Conservation (phyloP, 2,113 vertebrate genomes). For the Dunckerocampus dactyliophorus region DNA sequence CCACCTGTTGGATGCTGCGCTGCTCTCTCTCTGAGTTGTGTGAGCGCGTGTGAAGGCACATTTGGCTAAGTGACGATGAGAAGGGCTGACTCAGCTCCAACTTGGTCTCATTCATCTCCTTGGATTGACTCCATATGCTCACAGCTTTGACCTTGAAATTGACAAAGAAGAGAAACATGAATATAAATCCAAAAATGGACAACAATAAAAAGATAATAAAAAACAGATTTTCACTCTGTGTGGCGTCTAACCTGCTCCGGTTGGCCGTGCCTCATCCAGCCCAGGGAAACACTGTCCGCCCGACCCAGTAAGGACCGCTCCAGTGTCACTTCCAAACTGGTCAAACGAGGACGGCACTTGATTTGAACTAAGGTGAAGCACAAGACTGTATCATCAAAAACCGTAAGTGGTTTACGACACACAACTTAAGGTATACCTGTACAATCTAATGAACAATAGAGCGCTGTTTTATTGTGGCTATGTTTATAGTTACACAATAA, state of each 20-base stretch:
- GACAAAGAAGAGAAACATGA: neutral
- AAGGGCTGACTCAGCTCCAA: constrained; percentile 72
- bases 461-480: too few species aligned
- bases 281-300: constrained; percentile 59
- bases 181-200: neutral
- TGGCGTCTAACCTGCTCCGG: constrained; percentile 58
- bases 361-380: constrained; percentile 66
- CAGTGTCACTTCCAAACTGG: constrained; percentile 55
- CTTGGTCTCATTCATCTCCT: constrained; percentile 49
- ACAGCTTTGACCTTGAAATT: constrained; percentile 54
- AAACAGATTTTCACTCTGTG: too few species aligned
- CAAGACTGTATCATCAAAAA: neutral
- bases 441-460: too few species aligned
- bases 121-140: constrained; percentile 66
- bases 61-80: constrained; percentile 57
- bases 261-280: constrained; percentile 70
- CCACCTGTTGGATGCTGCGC: constrained; percentile 70
- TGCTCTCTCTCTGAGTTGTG: constrained; percentile 40
- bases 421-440: too few species aligned
- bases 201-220: too few species aligned
- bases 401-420: too few species aligned
- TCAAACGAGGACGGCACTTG: constrained; percentile 54
- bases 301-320: constrained; percentile 52
- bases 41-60: constrained; percentile 64
- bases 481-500: too few species aligned